phyloP scores from a whole-genome alignment of 2,113 vertebrate species.

The Cinclus mexicanus region DNA sequence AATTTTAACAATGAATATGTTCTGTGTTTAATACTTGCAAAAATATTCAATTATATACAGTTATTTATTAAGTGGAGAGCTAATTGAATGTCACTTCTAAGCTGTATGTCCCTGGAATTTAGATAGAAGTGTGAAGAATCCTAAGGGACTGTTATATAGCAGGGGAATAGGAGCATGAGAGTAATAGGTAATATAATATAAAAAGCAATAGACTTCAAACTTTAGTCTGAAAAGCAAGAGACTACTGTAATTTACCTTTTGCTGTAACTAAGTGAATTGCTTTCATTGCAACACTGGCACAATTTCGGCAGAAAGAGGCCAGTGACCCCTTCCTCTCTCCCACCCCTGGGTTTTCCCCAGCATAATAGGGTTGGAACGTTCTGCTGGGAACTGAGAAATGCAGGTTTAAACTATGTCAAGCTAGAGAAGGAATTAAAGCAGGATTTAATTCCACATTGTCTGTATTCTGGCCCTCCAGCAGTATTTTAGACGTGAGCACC shows the following conservation, averaged over 20 bases:
- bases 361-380: not conserved
- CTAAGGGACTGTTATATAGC: not conserved
- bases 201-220: not conserved
- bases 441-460: not conserved
- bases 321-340: not conserved
- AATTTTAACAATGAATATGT: not conserved
- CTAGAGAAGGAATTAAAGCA: not conserved
- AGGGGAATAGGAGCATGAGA: not conserved
- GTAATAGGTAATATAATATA: not conserved
- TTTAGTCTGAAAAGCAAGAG: not conserved
- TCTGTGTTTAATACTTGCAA: not conserved
- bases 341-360: not conserved
- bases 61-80: conserved; percentile 41
- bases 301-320: not conserved
- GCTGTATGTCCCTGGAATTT: conserved; percentile 2
- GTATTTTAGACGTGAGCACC: not conserved
- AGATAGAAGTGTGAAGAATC: conserved; percentile 5
- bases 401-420: not conserved
- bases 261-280: not conserved
- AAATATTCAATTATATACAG: conserved; percentile 12
- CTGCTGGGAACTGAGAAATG: not conserved
- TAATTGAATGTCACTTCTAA: conserved; percentile 26
- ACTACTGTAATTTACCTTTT: not conserved
- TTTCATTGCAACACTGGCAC: not conserved
- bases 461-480: not conserved